These are phyloP conservation scores for Porites cylindrica DNA, from an alignment of 92 coral and sea anemone genomes.

Conservation along the genomic window DNA sequence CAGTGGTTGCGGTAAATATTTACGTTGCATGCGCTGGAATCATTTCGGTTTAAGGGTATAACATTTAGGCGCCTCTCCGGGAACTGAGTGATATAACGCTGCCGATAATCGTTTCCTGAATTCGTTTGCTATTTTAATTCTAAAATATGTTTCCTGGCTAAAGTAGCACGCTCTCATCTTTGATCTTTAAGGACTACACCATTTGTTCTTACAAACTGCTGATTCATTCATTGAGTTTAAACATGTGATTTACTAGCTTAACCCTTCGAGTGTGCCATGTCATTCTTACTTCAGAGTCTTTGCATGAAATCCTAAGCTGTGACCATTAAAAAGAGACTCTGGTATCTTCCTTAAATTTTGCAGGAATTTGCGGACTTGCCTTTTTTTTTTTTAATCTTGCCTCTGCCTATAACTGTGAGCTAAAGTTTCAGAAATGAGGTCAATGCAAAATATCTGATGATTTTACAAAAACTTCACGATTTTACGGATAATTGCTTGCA, in stretches of 20 bases:
- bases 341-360: too few species aligned
- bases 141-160: slow-evolving; percentile 40
- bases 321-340: too few species aligned
- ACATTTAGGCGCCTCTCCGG: slow-evolving; percentile 9
- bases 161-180: slow-evolving; percentile 11
- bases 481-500: not conserved
- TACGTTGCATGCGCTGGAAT: slow-evolving; percentile 40
- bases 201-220: not conserved
- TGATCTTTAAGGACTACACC: slow-evolving; percentile 15
- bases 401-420: too few species aligned
- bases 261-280: too few species aligned
- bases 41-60: not conserved
- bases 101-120: slow-evolving; percentile 39
- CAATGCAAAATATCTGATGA: not conserved
- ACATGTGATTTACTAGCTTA: too few species aligned
- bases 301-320: too few species aligned
- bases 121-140: slow-evolving; percentile 36
- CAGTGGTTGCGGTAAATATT: slow-evolving; percentile 16
- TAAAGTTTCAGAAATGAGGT: too few species aligned
- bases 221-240: too few species aligned
- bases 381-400: too few species aligned
- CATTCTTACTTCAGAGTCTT: too few species aligned
- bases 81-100: slow-evolving; percentile 9
- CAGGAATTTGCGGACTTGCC: too few species aligned
- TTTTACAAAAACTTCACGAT: not conserved